Conservation (phyloP, 2,113 vertebrate species). For the Chitala chitala region DNA sequence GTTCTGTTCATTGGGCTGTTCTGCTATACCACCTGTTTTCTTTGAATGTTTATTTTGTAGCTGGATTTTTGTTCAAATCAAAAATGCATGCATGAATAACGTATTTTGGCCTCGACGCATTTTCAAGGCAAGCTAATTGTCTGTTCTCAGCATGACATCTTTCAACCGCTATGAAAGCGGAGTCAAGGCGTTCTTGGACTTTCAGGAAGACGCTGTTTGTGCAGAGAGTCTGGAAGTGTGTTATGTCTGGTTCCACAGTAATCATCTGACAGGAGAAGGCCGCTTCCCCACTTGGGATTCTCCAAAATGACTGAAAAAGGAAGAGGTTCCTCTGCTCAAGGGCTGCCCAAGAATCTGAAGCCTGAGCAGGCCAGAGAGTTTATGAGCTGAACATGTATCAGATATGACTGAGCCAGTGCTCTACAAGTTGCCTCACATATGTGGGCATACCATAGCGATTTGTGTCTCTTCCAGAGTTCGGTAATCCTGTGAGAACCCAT, state of each 20-base stretch:
- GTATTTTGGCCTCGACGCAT: background rate
- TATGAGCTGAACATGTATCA: background rate
- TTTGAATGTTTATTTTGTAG: no score
- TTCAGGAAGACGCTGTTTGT: conserved; percentile 6
- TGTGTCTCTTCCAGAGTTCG: background rate
- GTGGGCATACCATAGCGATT: background rate
- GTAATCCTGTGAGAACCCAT: background rate
- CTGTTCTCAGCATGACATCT: conserved; percentile 10
- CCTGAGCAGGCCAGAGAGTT: background rate
- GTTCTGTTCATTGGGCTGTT: no score
- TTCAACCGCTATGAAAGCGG: background rate
- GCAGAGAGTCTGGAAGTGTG: background rate
- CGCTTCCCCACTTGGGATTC: background rate
- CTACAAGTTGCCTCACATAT: no score
- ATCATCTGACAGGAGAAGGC: background rate
- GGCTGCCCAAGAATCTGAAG: background rate
- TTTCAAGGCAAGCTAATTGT: conserved; percentile 4
- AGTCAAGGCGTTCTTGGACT: background rate
- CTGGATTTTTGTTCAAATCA: no score
- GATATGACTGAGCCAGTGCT: background rate
- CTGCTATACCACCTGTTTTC: no score
- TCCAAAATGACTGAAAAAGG: background rate
- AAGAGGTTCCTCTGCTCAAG: background rate
- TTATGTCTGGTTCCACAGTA: background rate
- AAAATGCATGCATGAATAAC: background rate